Conservation (phyloP, 2,888 invertebrate genomes). For the Anarsia innoxiella region DNA sequence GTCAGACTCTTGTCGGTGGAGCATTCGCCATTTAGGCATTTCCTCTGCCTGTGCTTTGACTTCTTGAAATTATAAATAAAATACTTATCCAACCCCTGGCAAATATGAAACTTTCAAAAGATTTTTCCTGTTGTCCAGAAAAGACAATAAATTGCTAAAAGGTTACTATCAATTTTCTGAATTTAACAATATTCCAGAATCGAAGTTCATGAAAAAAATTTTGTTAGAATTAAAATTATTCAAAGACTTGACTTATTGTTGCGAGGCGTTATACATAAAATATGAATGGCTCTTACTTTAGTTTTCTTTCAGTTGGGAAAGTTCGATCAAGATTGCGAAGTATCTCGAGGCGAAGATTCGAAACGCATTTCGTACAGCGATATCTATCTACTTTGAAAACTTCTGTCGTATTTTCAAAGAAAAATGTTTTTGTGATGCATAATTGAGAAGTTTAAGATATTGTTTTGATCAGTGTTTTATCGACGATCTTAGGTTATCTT, state of each 20-base stretch:
- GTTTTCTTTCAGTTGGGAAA: conserved; percentile 40
- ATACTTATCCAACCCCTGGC: too few species aligned
- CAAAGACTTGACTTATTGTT: conserved; percentile 9
- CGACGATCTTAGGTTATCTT: too few species aligned
- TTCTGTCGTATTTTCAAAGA: conserved; percentile 27
- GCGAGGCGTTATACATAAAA: conserved; percentile 16
- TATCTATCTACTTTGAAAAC: conserved; percentile 42
- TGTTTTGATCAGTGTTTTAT: neutral
- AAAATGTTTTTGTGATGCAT: conserved; percentile 27
- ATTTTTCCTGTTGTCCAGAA: too few species aligned
- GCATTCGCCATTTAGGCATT: too few species aligned
- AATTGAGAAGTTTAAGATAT: neutral
- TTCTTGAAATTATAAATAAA: too few species aligned
- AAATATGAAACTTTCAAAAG: too few species aligned
- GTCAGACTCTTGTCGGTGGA: too few species aligned
- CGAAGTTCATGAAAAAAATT: conserved; percentile 3
- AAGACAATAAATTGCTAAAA: too few species aligned
- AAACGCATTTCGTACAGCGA: conserved; percentile 39
- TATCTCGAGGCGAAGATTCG: conserved; percentile 35
- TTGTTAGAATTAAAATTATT: conserved; percentile 9
- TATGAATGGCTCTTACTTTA: conserved; percentile 29
- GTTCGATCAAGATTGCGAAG: conserved; percentile 52
- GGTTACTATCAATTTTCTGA: too few species aligned
- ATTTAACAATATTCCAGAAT: too few species aligned
- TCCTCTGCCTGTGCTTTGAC: too few species aligned